Conservation (phyloP, 2,797 vertebrate genomes). For the Danio choprae region DNA sequence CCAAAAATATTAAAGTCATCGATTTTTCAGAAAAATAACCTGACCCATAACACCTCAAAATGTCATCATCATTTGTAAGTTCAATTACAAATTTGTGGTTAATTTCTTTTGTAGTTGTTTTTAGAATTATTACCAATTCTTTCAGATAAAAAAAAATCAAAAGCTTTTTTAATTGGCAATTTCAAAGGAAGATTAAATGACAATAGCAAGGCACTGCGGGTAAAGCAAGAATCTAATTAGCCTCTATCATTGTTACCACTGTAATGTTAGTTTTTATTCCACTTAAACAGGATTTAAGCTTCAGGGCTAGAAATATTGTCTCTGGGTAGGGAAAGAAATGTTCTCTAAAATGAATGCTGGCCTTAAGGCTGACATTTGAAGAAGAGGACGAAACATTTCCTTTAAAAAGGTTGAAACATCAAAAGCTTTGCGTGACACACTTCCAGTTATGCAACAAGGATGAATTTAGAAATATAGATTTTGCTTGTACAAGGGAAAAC, state of each 20-base stretch:
- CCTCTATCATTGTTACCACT: neutral
- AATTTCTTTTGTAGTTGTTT: neutral
- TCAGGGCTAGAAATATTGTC: neutral
- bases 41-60: neutral
- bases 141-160: neutral
- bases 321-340: neutral
- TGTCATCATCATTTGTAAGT: neutral
- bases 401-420: slow-evolving; percentile 6
- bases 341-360: neutral
- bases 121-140: too few species aligned
- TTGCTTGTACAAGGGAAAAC: neutral
- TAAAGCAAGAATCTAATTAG: neutral
- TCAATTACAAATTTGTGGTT: neutral
- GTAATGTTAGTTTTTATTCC: neutral
- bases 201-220: neutral
- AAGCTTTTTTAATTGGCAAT: neutral
- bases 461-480: neutral
- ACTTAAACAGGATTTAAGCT: neutral
- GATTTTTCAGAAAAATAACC: neutral
- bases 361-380: slow-evolving; percentile 8
- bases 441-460: neutral
- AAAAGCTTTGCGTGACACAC: slow-evolving; percentile 17
- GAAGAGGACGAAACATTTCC: slow-evolving; percentile 4
- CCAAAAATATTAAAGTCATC: neutral
- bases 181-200: neutral